These are phyloP conservation scores for Chaetoderma sp. DNA, from an alignment of 2,888 invertebrate genomes.

Conservation along the genomic window DNA sequence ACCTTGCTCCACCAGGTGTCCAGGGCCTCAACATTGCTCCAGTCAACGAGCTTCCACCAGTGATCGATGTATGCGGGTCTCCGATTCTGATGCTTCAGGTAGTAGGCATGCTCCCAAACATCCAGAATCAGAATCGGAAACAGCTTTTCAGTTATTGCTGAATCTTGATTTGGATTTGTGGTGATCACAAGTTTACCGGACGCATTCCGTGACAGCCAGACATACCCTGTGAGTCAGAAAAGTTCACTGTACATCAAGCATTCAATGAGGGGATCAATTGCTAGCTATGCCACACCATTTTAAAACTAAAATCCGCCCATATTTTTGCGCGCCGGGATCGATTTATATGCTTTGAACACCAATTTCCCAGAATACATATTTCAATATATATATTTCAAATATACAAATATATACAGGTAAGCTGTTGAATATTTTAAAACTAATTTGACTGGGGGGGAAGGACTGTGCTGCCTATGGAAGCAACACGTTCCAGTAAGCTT, in stretches of 20 bases:
- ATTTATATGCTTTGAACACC: no score
- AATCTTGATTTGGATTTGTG: conserved; percentile 58
- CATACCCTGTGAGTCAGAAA: conserved; percentile 49
- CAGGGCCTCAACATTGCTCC: conserved; percentile 49
- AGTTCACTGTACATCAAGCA: no score
- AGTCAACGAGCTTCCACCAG: conserved; percentile 63
- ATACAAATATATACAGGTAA: no score
- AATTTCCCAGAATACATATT: no score
- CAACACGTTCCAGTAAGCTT: no score
- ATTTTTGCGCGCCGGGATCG: no score
- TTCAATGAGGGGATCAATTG: no score
- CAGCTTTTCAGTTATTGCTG: conserved; percentile 47
- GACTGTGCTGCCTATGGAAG: no score
- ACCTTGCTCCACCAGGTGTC: conserved; percentile 48
- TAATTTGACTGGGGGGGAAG: no score
- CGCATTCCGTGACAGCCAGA: conserved; percentile 55
- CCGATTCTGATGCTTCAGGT: conserved; percentile 52
- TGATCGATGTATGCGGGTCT: conserved; percentile 46
- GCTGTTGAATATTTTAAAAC: no score
- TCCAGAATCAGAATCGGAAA: conserved; percentile 58
- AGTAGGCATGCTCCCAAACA: conserved; percentile 65
- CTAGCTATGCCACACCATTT: neutral
- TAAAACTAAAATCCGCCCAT: neutral
- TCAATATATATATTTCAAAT: no score
- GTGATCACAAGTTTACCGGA: conserved; percentile 42